Evolutionary conservation across 2,888 invertebrate genomes (phyloP).

Genomic region (Hirtodrosophila confusa): DNA sequence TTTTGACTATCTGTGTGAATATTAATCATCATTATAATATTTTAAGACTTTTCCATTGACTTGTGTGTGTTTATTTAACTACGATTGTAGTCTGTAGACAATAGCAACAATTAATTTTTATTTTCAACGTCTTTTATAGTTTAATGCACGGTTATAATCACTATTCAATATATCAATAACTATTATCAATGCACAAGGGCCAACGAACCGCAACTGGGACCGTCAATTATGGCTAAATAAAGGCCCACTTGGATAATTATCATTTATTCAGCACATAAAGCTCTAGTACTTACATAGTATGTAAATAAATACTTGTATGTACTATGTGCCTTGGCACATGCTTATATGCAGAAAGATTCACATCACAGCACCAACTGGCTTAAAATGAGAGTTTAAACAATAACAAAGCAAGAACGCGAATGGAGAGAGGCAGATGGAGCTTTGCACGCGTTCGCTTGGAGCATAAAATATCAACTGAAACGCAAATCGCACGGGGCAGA

Average conservation of each 20-base stretch:
- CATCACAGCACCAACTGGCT: slow-evolving; percentile 28
- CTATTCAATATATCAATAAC: slow-evolving; percentile 50
- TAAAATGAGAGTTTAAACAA: slow-evolving; percentile 30
- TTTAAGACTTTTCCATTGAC: neutral
- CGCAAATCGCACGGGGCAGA: slow-evolving; percentile 61
- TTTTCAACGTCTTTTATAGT: neutral
- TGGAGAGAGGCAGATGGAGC: slow-evolving; percentile 22
- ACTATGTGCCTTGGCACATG: slow-evolving; percentile 13
- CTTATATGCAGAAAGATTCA: slow-evolving; percentile 22
- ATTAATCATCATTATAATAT: too few species aligned
- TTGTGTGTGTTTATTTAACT: too few species aligned
- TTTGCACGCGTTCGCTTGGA: slow-evolving; percentile 64
- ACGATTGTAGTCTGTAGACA: too few species aligned
- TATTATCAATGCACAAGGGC: slow-evolving; percentile 54
- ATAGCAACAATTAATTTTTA: neutral
- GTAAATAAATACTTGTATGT: neutral
- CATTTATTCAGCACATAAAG: slow-evolving; percentile 40
- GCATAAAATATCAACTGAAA: slow-evolving; percentile 70
- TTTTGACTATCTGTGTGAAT: too few species aligned
- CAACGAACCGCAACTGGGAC: slow-evolving; percentile 58
- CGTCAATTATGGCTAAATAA: slow-evolving; percentile 27
- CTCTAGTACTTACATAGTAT: slow-evolving; percentile 5
- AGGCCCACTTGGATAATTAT: slow-evolving; percentile 51
- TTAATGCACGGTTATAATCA: neutral
- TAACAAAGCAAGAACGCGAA: slow-evolving; percentile 36